Base-by-base conservation (phyloP, 2,888 invertebrate genomes). In the Dicroscelio sp. region DNA sequence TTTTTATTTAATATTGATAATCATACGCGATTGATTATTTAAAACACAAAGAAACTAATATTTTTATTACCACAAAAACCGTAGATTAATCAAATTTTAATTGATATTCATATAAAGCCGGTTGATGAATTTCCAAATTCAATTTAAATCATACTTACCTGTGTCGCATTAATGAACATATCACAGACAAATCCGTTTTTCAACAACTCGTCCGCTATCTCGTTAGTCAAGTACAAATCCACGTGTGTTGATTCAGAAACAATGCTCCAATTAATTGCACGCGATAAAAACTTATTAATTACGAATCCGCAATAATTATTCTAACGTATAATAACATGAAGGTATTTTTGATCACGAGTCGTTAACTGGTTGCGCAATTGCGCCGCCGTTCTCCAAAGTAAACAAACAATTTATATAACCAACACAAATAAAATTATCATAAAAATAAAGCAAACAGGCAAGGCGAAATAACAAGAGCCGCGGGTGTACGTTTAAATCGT, bases 401-500 rank as follows among this genome's bases (percentile, higher is more conserved):
- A 73, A 73, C 31, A 73, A 73, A 73, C 52, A 52, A 20, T 73
- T 73, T 48, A 73, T 23, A 31, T 75, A 75, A 58, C 58, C n/a
- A 17, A 35, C 31, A 6, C 17, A 35, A 55, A 10, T 58, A 55
- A 6, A 58, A 58, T 25, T 17, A 35, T 25, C 12, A 17, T 23
- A 17, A 48, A 25, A 43, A 35, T 31, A 2, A 67, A 63, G 12
- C 63, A 67, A 43, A 33, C 43, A 30, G n/a, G 52, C n/a, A n/a
- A 55, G 6, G 31, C 12, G 27, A 25, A 78, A 76, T 60, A 80
- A 80, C 0, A 67, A 67, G 48, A 82, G 69, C 20, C n/a, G 69
- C 14, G 6, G 10, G 63, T 12, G 12, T 91, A 83, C 88, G 82
- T 88, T 91, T 83, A 75, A 88, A 89, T 91, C 85, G 85, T 88